phyloP scores from a whole-genome alignment of 37 sponge, comb jelly and placozoan species.

The Ianthella basta region DNA sequence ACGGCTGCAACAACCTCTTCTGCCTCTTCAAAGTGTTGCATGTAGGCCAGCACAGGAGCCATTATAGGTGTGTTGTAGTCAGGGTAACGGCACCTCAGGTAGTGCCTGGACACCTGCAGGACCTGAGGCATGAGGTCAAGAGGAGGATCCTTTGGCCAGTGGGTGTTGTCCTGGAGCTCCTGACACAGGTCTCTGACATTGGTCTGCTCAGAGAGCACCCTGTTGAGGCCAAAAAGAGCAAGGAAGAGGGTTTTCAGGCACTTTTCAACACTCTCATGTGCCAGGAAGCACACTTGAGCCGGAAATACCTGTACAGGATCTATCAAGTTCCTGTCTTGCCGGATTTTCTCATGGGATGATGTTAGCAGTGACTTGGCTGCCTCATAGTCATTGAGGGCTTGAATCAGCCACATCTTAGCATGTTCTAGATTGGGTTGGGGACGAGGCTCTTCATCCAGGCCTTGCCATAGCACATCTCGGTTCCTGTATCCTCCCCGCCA shows the following conservation, averaged over 20 bases:
- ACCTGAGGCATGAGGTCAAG: constrained; percentile 28
- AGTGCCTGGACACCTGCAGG: constrained; percentile 41
- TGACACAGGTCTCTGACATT: constrained; percentile 33
- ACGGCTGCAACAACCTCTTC: constrained; percentile 19
- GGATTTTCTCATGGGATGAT: not conserved
- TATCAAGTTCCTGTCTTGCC: not conserved
- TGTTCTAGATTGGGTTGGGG: constrained; percentile 12
- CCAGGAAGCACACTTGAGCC: constrained; percentile 71
- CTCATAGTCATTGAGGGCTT: constrained; percentile 11
- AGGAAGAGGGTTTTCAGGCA: constrained; percentile 61
- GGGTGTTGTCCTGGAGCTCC: constrained; percentile 11
- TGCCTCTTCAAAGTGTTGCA: not conserved
- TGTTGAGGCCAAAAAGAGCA: constrained; percentile 43
- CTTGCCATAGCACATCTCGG: constrained; percentile 9
- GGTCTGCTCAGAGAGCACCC: constrained; percentile 17
- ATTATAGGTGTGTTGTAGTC: constrained; percentile 34
- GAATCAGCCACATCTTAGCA: constrained; percentile 24
- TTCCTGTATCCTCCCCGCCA: not conserved
- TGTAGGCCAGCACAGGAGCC: not conserved
- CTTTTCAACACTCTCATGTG: constrained; percentile 74
- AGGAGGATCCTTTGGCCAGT: constrained; percentile 4
- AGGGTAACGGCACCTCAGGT: constrained; percentile 56
- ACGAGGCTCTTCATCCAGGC: constrained; percentile 1
- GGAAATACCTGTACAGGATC: constrained; percentile 35
- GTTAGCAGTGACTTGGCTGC: constrained; percentile 1